Conservation (phyloP, 2,797 vertebrate genomes). For the Momotus momota region DNA sequence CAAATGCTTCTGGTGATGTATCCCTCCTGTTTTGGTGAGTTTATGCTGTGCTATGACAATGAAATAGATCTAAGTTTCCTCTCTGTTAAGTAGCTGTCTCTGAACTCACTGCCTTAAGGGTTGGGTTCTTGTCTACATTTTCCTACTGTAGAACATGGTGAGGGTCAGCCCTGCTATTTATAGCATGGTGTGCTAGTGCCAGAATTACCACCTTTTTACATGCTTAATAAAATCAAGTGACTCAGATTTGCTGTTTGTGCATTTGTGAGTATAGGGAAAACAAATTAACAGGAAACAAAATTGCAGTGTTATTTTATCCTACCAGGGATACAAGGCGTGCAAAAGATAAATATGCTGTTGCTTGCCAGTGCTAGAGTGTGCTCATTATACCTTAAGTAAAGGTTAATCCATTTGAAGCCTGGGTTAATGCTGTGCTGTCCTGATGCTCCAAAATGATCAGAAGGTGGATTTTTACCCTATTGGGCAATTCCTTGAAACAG, state of each 20-base stretch:
- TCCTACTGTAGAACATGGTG: neutral
- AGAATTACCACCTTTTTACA: slow-evolving; percentile 42
- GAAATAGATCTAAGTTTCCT: neutral
- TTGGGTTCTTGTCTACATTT: neutral
- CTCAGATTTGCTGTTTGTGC: slow-evolving; percentile 19
- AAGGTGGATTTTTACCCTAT: neutral
- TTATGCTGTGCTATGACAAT: neutral
- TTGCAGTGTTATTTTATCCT: slow-evolving; percentile 32
- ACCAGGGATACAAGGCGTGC: slow-evolving; percentile 5
- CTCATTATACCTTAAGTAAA: slow-evolving; percentile 19
- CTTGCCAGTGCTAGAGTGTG: neutral
- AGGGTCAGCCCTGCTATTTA: slow-evolving; percentile 14
- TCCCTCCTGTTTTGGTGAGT: neutral
- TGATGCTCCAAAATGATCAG: neutral
- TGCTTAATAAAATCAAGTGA: slow-evolving; percentile 44
- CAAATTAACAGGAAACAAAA: slow-evolving; percentile 48
- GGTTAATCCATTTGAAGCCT: slow-evolving; percentile 55
- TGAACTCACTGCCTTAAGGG: neutral
- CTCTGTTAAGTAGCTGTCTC: neutral
- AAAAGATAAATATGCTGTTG: slow-evolving; percentile 30
- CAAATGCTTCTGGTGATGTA: neutral
- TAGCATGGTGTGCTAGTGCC: neutral
- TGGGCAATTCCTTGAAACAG: slow-evolving; percentile 5
- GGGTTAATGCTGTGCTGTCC: slow-evolving; percentile 18
- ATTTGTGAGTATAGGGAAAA: slow-evolving; percentile 20